Evolutionary conservation across 2,113 vertebrate species (phyloP).

Genomic region (Pongo abelii): DNA sequence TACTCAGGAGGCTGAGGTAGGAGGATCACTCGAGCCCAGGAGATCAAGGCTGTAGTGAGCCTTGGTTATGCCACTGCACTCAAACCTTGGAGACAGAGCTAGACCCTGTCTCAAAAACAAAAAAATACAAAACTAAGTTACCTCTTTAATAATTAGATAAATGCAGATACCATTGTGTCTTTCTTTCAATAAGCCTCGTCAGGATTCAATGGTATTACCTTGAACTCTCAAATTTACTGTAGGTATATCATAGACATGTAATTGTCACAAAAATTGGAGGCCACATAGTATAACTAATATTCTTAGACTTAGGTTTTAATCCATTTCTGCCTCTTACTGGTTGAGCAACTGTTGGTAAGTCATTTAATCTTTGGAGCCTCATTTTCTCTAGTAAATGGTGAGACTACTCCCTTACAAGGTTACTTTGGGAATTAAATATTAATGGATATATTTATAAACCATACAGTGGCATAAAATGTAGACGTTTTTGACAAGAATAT

Average conservation of each 20-base stretch:
- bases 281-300: not conserved
- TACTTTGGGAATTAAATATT: not conserved
- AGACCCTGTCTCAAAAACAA: too few relatives aligned
- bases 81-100: too few relatives aligned
- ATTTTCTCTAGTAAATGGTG: constrained; percentile 18
- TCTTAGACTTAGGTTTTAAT: not conserved
- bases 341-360: not conserved
- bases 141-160: not conserved
- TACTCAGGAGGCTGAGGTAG: too few relatives aligned
- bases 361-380: constrained; percentile 13
- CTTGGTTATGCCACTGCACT: too few relatives aligned
- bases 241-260: not conserved
- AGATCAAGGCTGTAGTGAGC: too few relatives aligned
- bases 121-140: not conserved
- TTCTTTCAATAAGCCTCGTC: not conserved
- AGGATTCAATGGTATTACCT: not conserved
- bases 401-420: not conserved
- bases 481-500: constrained; percentile 15
- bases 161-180: not conserved
- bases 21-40: too few relatives aligned
- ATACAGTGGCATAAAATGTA: not conserved
- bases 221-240: not conserved
- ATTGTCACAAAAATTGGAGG: not conserved
- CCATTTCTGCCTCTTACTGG: not conserved
- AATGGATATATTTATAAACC: constrained; percentile 14